These are phyloP conservation scores for Ligdia adustata DNA, from an alignment of 2,888 invertebrate species.

Conservation along the genomic window DNA sequence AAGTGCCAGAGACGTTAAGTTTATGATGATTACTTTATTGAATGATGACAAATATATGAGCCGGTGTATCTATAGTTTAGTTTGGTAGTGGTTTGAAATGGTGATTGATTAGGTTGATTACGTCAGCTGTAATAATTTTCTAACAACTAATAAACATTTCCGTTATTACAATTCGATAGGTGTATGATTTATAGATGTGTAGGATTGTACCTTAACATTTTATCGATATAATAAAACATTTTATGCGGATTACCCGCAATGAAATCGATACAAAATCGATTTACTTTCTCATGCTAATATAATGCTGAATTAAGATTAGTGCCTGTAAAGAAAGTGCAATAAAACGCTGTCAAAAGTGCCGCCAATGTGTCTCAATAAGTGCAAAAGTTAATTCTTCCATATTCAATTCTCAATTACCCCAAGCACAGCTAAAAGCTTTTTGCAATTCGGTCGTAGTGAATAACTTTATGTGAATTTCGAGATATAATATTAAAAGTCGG, in stretches of 20 bases:
- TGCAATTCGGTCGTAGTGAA: conserved; percentile 36
- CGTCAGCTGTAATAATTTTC: conserved; percentile 47
- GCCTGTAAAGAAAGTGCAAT: conserved; percentile 36
- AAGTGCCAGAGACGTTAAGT: conserved; percentile 42
- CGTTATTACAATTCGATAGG: conserved; percentile 45
- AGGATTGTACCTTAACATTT: conserved; percentile 54
- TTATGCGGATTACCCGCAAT: conserved; percentile 39
- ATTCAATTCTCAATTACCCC: conserved; percentile 32
- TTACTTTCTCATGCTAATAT: conserved; percentile 47
- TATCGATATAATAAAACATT: conserved; percentile 50
- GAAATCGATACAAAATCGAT: conserved; percentile 41
- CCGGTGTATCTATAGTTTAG: conserved; percentile 28
- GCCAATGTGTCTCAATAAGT: conserved; percentile 22
- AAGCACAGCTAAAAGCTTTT: conserved; percentile 48
- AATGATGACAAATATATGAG: conserved; percentile 44
- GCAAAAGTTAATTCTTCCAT: conserved; percentile 37
- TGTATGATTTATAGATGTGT: conserved; percentile 43
- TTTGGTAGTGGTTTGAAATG: conserved; percentile 44
- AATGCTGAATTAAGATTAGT: conserved; percentile 39
- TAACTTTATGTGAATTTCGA: conserved; percentile 33
- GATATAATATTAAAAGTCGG: conserved; percentile 23
- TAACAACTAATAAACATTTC: conserved; percentile 50
- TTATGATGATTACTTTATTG: conserved; percentile 48
- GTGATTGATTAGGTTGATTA: conserved; percentile 42
- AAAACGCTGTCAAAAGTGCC: conserved; percentile 31